phyloP scores from a whole-genome alignment of 2,797 vertebrate genomes.

The Propithecus perrieri region DNA sequence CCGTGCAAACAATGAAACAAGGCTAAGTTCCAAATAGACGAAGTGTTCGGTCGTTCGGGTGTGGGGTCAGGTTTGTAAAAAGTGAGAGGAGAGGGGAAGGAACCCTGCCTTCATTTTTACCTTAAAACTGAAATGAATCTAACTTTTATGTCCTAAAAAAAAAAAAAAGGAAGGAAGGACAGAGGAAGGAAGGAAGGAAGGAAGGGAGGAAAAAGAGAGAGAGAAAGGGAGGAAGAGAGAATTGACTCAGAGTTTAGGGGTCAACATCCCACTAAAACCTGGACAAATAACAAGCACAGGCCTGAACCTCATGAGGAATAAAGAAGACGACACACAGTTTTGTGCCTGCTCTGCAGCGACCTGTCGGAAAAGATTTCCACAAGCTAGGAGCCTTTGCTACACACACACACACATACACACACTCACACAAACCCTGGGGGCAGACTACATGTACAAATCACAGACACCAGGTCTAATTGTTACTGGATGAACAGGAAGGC shows the following conservation, averaged over 20 bases:
- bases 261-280: slow-evolving; percentile 65
- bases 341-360: slow-evolving; percentile 62
- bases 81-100: background rate
- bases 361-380: slow-evolving; percentile 78
- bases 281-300: slow-evolving; percentile 62
- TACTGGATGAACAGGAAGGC: slow-evolving; percentile 13
- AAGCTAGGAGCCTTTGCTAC: slow-evolving; percentile 37
- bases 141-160: background rate
- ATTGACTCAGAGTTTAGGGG: slow-evolving; percentile 61
- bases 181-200: background rate
- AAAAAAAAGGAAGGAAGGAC: slow-evolving; percentile 54
- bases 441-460: background rate
- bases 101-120: background rate
- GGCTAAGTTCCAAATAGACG: background rate
- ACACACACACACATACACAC: background rate
- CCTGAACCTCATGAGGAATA: slow-evolving; percentile 53
- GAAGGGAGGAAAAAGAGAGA: slow-evolving; percentile 15
- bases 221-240: slow-evolving; percentile 47
- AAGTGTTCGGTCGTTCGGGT: background rate
- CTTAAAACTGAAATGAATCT: background rate
- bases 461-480: background rate
- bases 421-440: background rate
- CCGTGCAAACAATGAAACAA: background rate
- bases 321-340: slow-evolving; percentile 44
- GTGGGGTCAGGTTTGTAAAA: background rate